Base-by-base conservation (phyloP, 2,113 vertebrate species). In the Alosa alosa region DNA sequence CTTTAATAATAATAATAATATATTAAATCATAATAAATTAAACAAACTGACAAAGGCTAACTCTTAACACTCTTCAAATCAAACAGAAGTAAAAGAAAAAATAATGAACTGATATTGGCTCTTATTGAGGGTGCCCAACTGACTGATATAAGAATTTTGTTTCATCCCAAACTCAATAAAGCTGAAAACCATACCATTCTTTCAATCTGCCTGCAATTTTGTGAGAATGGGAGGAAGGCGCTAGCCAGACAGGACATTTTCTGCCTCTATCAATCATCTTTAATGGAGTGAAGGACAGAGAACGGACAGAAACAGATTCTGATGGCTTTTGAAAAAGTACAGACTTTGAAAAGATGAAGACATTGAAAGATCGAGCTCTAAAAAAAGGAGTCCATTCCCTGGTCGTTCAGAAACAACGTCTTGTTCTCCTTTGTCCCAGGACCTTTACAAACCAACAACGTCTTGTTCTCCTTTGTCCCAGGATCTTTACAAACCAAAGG, bases 221-320 rank as follows among this genome's bases (percentile, higher is more conserved):
- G 86, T 87, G 89, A 85, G 82, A 91, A 93, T 89, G 90, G 89
- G 86, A 91, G 91, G 91, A 93, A 87, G 90, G 90, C 91, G 94
- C 93, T 93, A 95, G 94, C 94, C 95, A 94, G 93, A 93, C 84
- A 90, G 90, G 90, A 89, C 90, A 92, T 93, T 93, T 91, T 92
- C 90, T 20, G 25, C 88, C 89, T 89, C 88, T 92, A 94, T 95
- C 93, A 93, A 94, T 95, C 94, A 95, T 93, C 92, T 95, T 93
- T 94, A 96, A 95, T 94, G 94, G 92, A 93, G 88, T 94, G 93
- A 94, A 90, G 88, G 92, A 94, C 92, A 92, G 92, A 90, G 89
- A 84, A 87, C 83, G 91, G 93, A 95, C 92, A 95, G 92, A 94
- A 93, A 93, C 90, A 88, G 91, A 94, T 94, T 92, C 92, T 93